Percentiles rank a stretch among this genome's conserved stretches.
Evolutionary conservation across 2,797 vertebrate species (phyloP).

Genomic region (Enoplosus armatus): DNA sequence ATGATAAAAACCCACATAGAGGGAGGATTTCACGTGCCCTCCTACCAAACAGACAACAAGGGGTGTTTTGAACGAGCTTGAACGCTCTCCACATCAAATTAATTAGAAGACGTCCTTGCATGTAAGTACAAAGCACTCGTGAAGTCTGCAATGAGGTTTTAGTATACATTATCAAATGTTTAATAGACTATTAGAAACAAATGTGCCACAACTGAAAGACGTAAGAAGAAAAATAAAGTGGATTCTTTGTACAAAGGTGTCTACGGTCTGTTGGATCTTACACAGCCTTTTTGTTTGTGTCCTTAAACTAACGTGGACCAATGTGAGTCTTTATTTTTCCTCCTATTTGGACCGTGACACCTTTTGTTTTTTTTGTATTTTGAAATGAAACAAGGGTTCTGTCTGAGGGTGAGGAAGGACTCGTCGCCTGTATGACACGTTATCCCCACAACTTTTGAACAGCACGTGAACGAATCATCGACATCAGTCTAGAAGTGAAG

Average conservation of each 20-base stretch:
- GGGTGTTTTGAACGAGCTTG: background rate
- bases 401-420: background rate
- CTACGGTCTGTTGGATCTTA: background rate
- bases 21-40: background rate
- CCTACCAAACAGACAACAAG: background rate
- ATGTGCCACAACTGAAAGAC: background rate
- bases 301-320: background rate
- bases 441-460: background rate
- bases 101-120: background rate
- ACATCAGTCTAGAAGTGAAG: no score
- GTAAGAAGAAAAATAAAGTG: background rate
- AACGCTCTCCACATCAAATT: background rate
- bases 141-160: background rate
- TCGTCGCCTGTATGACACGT: background rate
- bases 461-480: no score
- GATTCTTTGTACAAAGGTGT: background rate
- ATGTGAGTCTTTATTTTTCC: background rate
- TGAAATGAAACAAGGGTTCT: background rate
- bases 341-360: background rate
- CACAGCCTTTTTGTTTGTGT: background rate
- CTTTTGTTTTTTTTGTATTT: background rate
- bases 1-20: background rate
- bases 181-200: background rate
- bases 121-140: background rate
- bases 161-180: background rate